Evolutionary conservation across 2,113 vertebrate genomes (phyloP).

Genomic region (Laticauda colubrina): DNA sequence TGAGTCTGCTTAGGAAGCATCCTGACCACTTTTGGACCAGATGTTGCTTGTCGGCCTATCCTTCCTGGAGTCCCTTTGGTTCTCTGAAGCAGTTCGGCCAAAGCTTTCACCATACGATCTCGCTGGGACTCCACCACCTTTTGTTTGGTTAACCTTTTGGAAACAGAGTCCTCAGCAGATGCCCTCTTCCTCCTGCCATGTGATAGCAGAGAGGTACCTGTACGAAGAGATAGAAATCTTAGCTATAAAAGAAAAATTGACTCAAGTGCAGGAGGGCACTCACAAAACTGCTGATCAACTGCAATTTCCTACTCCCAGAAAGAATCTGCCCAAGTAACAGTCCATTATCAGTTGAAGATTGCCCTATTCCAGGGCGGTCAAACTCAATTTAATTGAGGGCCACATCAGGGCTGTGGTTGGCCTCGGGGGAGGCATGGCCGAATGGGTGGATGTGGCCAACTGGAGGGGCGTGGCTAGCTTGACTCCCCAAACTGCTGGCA

Average conservation of each 20-base stretch:
- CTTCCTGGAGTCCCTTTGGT: constrained; percentile 52
- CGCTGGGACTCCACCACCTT: constrained; percentile 58
- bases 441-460: too few relatives aligned
- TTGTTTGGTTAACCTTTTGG: constrained; percentile 7
- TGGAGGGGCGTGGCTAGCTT: too few relatives aligned
- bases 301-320: not conserved
- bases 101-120: constrained; percentile 66
- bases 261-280: not conserved
- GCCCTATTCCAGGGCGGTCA: not conserved
- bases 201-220: not conserved
- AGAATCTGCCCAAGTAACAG: not conserved
- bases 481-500: too few relatives aligned
- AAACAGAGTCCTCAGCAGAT: not conserved
- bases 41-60: constrained; percentile 29
- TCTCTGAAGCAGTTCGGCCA: constrained; percentile 66
- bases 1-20: constrained; percentile 9
- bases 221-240: not conserved
- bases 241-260: not conserved
- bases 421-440: too few relatives aligned
- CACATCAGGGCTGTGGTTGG: too few relatives aligned
- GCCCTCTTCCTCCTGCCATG: constrained; percentile 14
- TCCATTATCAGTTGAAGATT: not conserved
- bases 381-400: too few relatives aligned
- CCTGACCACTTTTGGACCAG: not conserved
- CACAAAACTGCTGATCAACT: not conserved